Evolutionary conservation across 2,797 vertebrate genomes (phyloP), one percentile per base, ranked within the genome.

Genomic region (Chloroceryle inda): DNA sequence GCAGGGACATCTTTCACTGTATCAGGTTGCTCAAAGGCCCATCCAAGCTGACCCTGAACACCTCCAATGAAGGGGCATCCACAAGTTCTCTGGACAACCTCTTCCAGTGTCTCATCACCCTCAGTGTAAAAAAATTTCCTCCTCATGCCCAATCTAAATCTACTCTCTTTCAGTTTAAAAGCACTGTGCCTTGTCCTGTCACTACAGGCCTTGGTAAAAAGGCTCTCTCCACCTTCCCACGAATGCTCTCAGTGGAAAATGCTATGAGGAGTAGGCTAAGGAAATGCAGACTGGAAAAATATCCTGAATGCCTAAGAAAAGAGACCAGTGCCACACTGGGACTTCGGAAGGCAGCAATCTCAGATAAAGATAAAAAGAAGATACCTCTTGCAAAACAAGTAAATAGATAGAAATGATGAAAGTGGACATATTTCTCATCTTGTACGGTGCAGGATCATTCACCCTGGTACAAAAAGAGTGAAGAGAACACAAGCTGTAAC

Each of bases 361-460:
- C 56, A 80, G 27, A 45, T n/a, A 31, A 11, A 78, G 55, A 49
- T 27, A 24, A 44, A 21, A 82, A 69, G 45, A 68, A 44, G 49
- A 35, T 27, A 21, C 21, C 24, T 7, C 56, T 42, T 63, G 33
- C 59, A 89, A 91, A 69, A 37, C 1, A 82, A 89, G 61, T 15
- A 71, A 88, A 74, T 50, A 61, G 81, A 64, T 2, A 80, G 44
- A 69, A 37, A 33, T 24, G 42, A 55, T 69, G 67, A 44, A 38
- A 75, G 61, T 2, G 1, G 20, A 23, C 0, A 0, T 9, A 7
- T 2, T 83, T 35, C 16, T 52, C 6, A 0, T 59, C 56, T 69
- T 3, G 2, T 5, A 63, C 21, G 45, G 61, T 68, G 44, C 44
- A 52, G 72, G 56, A 56, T 12, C 5, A 1, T 14, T 58, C 44